Conservation (phyloP, 1,140 invertebrate genomes). For the Brachionus calyciflorus region DNA sequence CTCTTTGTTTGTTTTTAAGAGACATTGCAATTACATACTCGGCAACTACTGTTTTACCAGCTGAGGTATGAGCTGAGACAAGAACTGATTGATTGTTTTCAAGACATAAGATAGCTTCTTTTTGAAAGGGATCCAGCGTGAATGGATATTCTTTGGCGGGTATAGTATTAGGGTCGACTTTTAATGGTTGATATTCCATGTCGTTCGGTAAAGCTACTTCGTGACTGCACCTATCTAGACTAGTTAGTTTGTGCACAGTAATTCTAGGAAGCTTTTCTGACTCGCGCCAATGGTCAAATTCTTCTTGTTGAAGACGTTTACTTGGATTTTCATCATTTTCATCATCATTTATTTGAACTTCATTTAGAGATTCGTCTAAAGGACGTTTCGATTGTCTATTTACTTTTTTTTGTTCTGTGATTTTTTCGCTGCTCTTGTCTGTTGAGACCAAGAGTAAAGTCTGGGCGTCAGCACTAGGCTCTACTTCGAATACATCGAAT, state of each 20-base stretch:
- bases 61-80: conserved; percentile 98
- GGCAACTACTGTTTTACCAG: conserved; percentile 97
- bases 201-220: conserved; percentile 77
- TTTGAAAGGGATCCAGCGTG: conserved; percentile 94
- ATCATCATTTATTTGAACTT: background rate
- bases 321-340: background rate
- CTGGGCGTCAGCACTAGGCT: background rate
- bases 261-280: conserved; percentile 42
- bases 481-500: conserved; percentile 46
- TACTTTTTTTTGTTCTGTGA: too few relatives aligned
- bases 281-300: conserved; percentile 38
- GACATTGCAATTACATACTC: conserved; percentile 78
- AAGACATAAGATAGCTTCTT: conserved; percentile 91
- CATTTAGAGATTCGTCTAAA: background rate
- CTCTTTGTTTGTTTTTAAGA: conserved; percentile 73
- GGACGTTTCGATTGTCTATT: background rate
- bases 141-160: conserved; percentile 92
- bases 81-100: conserved; percentile 95
- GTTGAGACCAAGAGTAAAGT: conserved; percentile 1
- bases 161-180: conserved; percentile 58
- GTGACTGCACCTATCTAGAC: conserved; percentile 38
- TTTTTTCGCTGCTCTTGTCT: background rate
- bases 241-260: conserved; percentile 31
- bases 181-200: conserved; percentile 72
- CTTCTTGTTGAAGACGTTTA: conserved; percentile 24